Evolutionary conservation across 2,888 invertebrate species (phyloP), one percentile per base, ranked within the genome.

Genomic region (Hipparchia semele): DNA sequence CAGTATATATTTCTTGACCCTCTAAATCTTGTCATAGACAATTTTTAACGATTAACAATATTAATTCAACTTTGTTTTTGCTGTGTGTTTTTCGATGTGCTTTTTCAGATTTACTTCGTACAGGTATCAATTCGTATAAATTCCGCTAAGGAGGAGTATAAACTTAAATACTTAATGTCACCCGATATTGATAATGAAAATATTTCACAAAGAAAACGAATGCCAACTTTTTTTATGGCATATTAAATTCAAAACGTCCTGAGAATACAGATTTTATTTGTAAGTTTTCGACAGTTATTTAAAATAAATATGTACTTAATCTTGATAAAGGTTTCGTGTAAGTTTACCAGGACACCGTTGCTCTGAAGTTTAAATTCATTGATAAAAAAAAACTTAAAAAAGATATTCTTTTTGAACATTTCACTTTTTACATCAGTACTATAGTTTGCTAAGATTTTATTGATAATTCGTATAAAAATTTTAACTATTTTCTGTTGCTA

Each of bases 91-190:
- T 88, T 91, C 79, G 83, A 84, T 91, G 91, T 92, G 90, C 87
- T 83, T 85, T 89, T 90, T 81, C 89, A 91, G 90, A 86, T 84
- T 79, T 84, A 82, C 81, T 78, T 76, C 80, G 75, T 90, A 89
- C 92, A 92, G 92, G 93, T 92, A 94, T 93, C 93, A 94, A 92
- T 93, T 84, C 73, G 46, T 68, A 56, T 71, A 74, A 68, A 75
- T 66, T 58, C 54, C 60, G 60, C 53, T n/a, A 67, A n/a, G 68
- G n/a, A 53, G 69, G 46, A 61, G 64, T 71, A 72, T 71, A 72
- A 73, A 73, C n/a, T 72, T 70, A 74, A 70, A 69, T 58, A 71
- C 70, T 74, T 72, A 73, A 74, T 71, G 74, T 59, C 62, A 59
- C 51, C 56, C 61, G 70, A 74, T 60, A 69, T 70, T 69, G 71